phyloP scores from a whole-genome alignment of 2,113 vertebrate species.

The Mus spicilegus region DNA sequence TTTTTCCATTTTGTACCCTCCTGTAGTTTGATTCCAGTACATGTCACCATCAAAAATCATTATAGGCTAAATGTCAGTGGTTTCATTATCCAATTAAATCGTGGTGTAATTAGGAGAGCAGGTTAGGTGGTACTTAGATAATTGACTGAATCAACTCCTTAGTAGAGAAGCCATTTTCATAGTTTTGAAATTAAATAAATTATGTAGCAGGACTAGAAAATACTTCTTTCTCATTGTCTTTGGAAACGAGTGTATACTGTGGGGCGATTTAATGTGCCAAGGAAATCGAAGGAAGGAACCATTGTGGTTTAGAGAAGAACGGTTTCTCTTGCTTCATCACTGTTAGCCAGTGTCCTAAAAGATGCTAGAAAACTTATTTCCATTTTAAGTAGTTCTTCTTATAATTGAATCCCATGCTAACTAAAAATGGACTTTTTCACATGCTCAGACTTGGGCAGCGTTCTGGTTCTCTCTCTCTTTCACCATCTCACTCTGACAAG shows the following conservation, averaged over 20 bases:
- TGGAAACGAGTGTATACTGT: conserved; percentile 38
- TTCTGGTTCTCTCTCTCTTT: conserved; percentile 1
- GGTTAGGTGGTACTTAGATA: background rate
- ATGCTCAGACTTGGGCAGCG: conserved; percentile 60
- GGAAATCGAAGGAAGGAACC: conserved; percentile 14
- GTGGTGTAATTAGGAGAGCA: background rate
- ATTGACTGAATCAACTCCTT: conserved; percentile 26
- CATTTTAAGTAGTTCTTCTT: conserved; percentile 61
- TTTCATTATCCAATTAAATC: conserved; percentile 54
- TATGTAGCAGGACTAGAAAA: conserved; percentile 31
- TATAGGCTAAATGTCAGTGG: conserved; percentile 38
- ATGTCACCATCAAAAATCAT: conserved; percentile 12
- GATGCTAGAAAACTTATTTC: conserved; percentile 61
- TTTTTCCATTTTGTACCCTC: background rate
- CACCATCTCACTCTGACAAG: background rate
- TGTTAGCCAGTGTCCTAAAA: conserved; percentile 60
- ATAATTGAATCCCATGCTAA: conserved; percentile 65
- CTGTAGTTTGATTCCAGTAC: conserved; percentile 47
- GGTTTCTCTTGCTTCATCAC: conserved; percentile 21
- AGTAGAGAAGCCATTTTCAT: conserved; percentile 35
- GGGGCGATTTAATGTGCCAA: background rate
- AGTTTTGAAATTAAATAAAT: conserved; percentile 50
- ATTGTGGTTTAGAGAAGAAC: conserved; percentile 58
- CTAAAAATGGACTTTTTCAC: conserved; percentile 47
- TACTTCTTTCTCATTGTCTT: background rate